Conservation (phyloP, 2,113 vertebrate species). For the Lagopus leucura region DNA sequence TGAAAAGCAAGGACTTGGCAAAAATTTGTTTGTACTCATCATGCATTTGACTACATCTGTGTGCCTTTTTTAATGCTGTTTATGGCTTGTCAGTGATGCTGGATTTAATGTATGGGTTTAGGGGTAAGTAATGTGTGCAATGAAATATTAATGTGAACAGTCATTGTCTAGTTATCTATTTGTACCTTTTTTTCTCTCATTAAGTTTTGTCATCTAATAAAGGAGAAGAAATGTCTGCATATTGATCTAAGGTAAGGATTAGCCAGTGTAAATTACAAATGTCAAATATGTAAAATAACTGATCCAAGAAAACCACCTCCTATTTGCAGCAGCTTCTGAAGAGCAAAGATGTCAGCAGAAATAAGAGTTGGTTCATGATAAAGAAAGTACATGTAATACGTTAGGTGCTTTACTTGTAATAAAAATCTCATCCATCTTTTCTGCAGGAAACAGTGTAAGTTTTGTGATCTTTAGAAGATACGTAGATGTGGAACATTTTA, state of each 20-base stretch:
- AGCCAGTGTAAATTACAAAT: not conserved
- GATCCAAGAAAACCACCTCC: not conserved
- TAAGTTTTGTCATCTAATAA: not conserved
- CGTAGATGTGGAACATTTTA: not conserved
- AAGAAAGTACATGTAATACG: not conserved
- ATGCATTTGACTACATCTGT: not conserved
- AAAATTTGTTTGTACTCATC: not conserved
- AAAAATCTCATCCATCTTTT: not conserved
- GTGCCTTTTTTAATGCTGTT: not conserved
- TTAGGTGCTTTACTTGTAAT: not conserved
- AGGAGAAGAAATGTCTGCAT: not conserved
- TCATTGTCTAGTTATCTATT: conserved; percentile 16
- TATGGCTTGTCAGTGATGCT: not conserved
- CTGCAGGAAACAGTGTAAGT: not conserved
- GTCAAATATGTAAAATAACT: conserved; percentile 12
- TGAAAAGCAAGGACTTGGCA: not conserved
- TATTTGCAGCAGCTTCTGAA: not conserved
- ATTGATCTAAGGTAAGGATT: not conserved
- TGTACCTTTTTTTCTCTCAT: not conserved
- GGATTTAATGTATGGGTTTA: not conserved
- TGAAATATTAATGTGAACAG: conserved; percentile 23
- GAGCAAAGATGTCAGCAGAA: not conserved
- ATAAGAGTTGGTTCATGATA: not conserved
- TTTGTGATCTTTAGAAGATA: not conserved
- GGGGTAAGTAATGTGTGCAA: not conserved